Base-by-base conservation (phyloP, 2,113 vertebrate genomes). In the Phaethornis superciliosus region DNA sequence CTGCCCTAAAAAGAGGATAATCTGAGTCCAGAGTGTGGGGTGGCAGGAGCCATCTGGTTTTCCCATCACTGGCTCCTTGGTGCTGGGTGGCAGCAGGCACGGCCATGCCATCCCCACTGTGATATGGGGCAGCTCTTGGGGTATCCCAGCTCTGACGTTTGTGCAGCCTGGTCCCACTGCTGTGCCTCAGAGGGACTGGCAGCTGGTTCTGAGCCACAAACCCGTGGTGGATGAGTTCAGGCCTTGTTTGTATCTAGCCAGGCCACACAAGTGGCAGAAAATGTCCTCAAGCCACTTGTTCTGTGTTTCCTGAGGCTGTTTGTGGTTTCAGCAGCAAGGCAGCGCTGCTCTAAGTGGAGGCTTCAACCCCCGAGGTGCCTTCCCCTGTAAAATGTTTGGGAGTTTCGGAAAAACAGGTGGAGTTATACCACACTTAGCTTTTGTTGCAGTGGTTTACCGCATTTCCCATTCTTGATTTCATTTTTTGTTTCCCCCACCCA, bases 81-180 rank as follows among this genome's bases (percentile, higher is more conserved):
- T 35, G 65, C n/a, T 60, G 3, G 0, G 32, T 54, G 20, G 19
- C 26, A 60, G 37, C 35, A 3, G 28, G 27, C 42, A 20, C 46
- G n/a, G 30, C 27, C 1, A 0, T 55, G 42, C 49, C 19, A 4
- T 35, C 42, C 28, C 52, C 30, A n/a, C 37, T 30, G 49, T 2
- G 0, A 12, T 12, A 2, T 0, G 4, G 12, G 10, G 21, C 3
- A 27, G 28, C 2, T 7, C 24, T 74, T 14, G 23, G 40, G 9
- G 10, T n/a, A 30, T 58, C 69, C 1, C 1, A 32, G 59, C 3
- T 10, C 44, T 44, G 49, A 42, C 30, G 7, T 56, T 44, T 69
- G 40, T 32, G 37, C 65, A 63, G 47, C 67, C 37, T 7, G 0
- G 15, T 81, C 46, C 35, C 51, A 21, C 54, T 1, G 6, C 49